Evolutionary conservation across 2,888 invertebrate genomes (phyloP).

Genomic region (Lasioglossum vierecki): DNA sequence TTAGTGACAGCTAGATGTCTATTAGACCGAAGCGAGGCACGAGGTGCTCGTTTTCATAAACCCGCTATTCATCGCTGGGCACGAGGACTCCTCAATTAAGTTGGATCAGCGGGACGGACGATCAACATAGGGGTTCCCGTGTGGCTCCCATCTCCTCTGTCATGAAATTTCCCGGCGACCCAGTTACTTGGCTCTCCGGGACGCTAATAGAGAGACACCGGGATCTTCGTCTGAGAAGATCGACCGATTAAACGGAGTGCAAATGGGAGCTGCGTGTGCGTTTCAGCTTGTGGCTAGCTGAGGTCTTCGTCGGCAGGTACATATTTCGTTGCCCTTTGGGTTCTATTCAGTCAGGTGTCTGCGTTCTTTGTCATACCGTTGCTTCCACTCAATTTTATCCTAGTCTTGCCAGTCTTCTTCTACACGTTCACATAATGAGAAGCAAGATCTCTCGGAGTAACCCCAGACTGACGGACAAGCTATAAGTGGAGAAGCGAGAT

Average conservation of each 20-base stretch:
- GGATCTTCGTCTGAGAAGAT: neutral
- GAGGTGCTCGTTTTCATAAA: constrained; percentile 1
- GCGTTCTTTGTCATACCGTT: constrained; percentile 30
- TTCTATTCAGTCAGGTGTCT: constrained; percentile 65
- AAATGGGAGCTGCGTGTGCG: constrained; percentile 6
- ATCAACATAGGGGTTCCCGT: constrained; percentile 28
- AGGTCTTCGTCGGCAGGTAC: constrained; percentile 40
- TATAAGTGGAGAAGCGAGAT: neutral
- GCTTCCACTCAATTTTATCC: neutral
- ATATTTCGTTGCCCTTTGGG: constrained; percentile 28
- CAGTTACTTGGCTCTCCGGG: constrained; percentile 31
- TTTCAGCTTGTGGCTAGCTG: constrained; percentile 20
- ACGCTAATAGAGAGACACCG: constrained; percentile 16
- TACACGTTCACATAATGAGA: neutral
- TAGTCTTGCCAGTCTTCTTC: neutral
- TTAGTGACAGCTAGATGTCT: neutral
- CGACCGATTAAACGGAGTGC: neutral
- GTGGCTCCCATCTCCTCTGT: constrained; percentile 11
- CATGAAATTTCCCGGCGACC: constrained; percentile 32
- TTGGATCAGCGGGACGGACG: constrained; percentile 30
- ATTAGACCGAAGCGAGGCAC: neutral
- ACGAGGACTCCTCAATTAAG: constrained; percentile 42
- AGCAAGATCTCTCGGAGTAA: neutral
- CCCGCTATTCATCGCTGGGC: constrained; percentile 22
- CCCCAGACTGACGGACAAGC: neutral